Base-by-base conservation (phyloP, 2,113 vertebrate species). In the Perca schrenkii region DNA sequence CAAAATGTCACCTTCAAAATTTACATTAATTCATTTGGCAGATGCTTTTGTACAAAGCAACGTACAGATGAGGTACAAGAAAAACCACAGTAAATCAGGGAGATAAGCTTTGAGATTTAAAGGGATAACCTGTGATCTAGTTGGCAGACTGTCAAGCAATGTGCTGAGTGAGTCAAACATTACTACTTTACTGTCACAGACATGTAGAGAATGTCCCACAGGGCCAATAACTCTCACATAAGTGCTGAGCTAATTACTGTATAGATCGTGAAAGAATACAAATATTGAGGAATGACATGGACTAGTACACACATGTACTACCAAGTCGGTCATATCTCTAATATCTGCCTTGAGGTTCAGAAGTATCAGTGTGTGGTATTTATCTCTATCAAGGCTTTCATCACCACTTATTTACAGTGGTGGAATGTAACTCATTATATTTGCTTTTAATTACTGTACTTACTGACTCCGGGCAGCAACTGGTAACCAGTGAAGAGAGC, bases 261-360 rank as follows among this genome's bases (percentile, higher is more conserved):
- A 15, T 4, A 3, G 1, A 10, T 31, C n/a, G 0, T 53, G 11
- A n/a, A 52, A 19, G 60, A 31, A n/a, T 6, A 36, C 16, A 67
- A 15, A 53, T 11, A 4, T 2, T 31, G 58, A 67, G 14, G 68
- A 64, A 62, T 6, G n/a, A 52, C 0, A 21, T 15, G 36, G 58
- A 76, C 80, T 13, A 67, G 82, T 28, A 61, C 3, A 54, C 56
- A 73, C 75, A 67, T 0, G 67, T 28, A 56, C 25, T 1, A 0
- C 54, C 0, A n/a, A 16, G 40, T 1, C 1, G 0, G 13, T 68
- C 28, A 4, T 12, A 6, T 2, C 6, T 16, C 13, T n/a, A 4
- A 65, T 46, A 46, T 21, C 58, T 57, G 49, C 74, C 74, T 28
- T 1, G 0, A 64, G 67, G 10, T 53, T 61, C 7, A 22, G 0